Base-by-base conservation (phyloP, 2,888 invertebrate species). In the Leptothorax acervorum region DNA sequence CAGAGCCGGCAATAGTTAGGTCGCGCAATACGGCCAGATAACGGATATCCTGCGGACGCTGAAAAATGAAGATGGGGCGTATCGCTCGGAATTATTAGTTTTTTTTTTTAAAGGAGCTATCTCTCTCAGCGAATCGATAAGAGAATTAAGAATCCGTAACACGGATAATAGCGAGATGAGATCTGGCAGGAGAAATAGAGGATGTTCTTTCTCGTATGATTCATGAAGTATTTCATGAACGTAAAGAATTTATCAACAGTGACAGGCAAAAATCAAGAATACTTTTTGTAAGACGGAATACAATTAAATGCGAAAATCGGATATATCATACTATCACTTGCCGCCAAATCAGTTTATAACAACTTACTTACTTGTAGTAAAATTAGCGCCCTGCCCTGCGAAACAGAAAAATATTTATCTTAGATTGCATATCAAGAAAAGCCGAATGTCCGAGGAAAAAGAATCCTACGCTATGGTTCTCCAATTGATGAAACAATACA, bases 1-100 rank as follows among this genome's bases (percentile, higher is more conserved):
- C 79, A 81, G 73, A 62, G 73, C 60, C 23, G 73, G 73, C 60
- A 60, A 81, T 81, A 62, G 60, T 48, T 48, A 60, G 57, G 48
- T 62, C 51, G 60, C 71, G 48, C 48, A 42, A 12, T 53, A 75
- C 42, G 31, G 11, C 9, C 60, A 70, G 60, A 79, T 79, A 71
- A 71, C 48, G 73, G 71, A 81, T 79, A 79, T 81, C 48, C 48
- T 39, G 23, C 15, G 66, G 78, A 76, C 28, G 53, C 5, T 79
- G 57, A 81, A 73, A 81, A 81, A 48, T 71, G 60, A 73, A 57
- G 28, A 71, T 23, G 48, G 42, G 35, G 35, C 57, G 18, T n/a
- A 71, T 60, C 35, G 57, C 28, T 57, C 18, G 28, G 18, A 73
- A 81, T 62, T 73, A 81, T 39, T 73, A 60, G 23, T 35, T 55